phyloP scores from a whole-genome alignment of 1,140 invertebrate species.

The Zaprionus taronus region DNA sequence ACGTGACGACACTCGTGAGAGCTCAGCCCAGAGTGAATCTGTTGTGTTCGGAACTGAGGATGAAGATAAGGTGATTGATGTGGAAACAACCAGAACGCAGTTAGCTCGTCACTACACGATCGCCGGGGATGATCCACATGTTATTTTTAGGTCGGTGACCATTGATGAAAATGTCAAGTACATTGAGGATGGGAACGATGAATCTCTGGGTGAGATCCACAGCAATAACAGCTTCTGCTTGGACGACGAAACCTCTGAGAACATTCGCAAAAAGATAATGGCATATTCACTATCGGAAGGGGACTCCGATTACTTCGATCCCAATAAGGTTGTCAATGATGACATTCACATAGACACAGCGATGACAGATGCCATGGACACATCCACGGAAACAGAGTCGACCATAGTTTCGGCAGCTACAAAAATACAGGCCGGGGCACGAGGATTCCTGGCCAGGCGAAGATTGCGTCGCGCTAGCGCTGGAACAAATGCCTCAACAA shows the following conservation, averaged over 20 bases:
- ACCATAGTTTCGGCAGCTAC: conserved; percentile 79
- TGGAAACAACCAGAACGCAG: conserved; percentile 41
- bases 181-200: conserved; percentile 26
- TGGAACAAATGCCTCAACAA: conserved; percentile 65
- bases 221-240: conserved; percentile 61
- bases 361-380: conserved; percentile 67
- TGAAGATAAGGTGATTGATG: conserved; percentile 34
- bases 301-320: conserved; percentile 72
- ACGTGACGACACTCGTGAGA: conserved; percentile 65
- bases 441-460: conserved; percentile 67
- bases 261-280: conserved; percentile 80
- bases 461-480: conserved; percentile 69
- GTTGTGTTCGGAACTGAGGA: conserved; percentile 57
- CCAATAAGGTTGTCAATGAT: conserved; percentile 42
- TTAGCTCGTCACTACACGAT: conserved; percentile 69
- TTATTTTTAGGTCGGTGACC: conserved; percentile 62
- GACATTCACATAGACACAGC: conserved; percentile 78
- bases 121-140: conserved; percentile 64
- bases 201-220: conserved; percentile 21
- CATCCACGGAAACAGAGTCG: conserved; percentile 82
- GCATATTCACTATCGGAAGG: conserved; percentile 79
- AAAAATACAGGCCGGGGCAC: conserved; percentile 76
- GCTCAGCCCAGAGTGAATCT: conserved; percentile 71
- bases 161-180: conserved; percentile 57
- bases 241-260: conserved; percentile 76